phyloP scores from a whole-genome alignment of 2,797 vertebrate species.

The Coreius guichenoti region DNA sequence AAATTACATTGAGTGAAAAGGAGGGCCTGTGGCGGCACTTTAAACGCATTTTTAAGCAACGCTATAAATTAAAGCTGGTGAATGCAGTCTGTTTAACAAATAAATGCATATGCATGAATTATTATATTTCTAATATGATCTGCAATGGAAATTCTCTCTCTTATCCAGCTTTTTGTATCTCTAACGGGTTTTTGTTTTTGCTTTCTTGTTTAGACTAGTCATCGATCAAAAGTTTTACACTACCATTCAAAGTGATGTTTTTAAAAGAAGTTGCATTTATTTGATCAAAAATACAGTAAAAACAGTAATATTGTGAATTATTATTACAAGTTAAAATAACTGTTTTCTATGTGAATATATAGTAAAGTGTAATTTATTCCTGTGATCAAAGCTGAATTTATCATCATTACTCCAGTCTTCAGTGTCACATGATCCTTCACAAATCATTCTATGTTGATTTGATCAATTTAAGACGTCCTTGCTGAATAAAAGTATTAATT shows the following conservation, averaged over 20 bases:
- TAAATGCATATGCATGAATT: background rate
- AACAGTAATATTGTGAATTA: too few species aligned
- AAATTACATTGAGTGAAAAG: conserved; percentile 22
- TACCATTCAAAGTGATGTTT: background rate
- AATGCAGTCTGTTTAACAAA: background rate
- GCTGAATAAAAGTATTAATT: too few species aligned
- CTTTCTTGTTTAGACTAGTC: background rate
- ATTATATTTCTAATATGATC: background rate
- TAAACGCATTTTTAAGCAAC: background rate
- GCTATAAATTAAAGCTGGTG: conserved; percentile 16
- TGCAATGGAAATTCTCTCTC: background rate
- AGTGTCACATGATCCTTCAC: too few species aligned
- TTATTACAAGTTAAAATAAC: background rate
- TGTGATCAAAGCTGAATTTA: too few species aligned
- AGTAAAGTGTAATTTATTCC: too few species aligned
- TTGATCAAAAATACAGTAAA: background rate
- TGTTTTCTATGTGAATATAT: background rate
- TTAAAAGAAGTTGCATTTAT: background rate
- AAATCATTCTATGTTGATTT: background rate
- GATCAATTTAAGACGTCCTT: too few species aligned
- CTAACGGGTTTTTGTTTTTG: background rate
- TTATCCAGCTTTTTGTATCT: background rate
- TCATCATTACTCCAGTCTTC: too few species aligned
- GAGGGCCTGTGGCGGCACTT: background rate
- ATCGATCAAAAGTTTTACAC: background rate